These are phyloP conservation scores for Acanthurus leucopareius DNA, from an alignment of 2,797 vertebrate genomes.

Conservation along the genomic window DNA sequence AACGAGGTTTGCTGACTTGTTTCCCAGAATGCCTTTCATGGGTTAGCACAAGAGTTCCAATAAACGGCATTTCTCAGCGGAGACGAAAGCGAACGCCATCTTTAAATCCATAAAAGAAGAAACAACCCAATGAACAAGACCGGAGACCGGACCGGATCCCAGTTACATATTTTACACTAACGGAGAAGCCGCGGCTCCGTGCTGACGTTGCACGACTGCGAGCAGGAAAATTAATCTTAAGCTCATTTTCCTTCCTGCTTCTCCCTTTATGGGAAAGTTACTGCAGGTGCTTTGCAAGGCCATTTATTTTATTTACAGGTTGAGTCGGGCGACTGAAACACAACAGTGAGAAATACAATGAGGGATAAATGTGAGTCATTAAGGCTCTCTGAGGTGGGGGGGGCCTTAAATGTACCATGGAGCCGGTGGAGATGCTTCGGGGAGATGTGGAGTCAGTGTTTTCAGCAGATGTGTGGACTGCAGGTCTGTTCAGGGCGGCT, in stretches of 20 bases:
- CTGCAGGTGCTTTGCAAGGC: too few species aligned
- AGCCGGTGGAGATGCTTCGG: too few species aligned
- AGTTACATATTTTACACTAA: background rate
- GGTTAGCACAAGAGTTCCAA: slow-evolving; percentile 12
- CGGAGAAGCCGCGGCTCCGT: background rate
- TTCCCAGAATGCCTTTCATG: slow-evolving; percentile 53
- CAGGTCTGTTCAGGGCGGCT: too few species aligned
- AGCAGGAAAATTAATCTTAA: background rate
- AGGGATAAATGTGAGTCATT: too few species aligned
- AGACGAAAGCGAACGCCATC: slow-evolving; percentile 20
- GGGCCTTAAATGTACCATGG: too few species aligned
- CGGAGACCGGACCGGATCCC: background rate
- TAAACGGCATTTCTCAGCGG: slow-evolving; percentile 28
- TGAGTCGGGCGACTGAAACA: too few species aligned
- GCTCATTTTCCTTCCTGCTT: background rate
- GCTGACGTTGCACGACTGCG: too few species aligned
- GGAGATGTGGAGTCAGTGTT: too few species aligned
- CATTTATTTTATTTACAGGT: too few species aligned
- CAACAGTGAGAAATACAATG: too few species aligned
- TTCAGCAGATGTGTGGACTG: too few species aligned
- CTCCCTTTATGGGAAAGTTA: background rate
- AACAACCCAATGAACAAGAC: slow-evolving; percentile 12
- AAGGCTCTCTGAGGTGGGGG: too few species aligned
- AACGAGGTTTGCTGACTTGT: slow-evolving; percentile 49
- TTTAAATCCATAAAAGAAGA: slow-evolving; percentile 31